Evolutionary conservation across 2,113 vertebrate species (phyloP), one percentile per base, ranked within the genome.

Genomic region (Turnix velox): DNA sequence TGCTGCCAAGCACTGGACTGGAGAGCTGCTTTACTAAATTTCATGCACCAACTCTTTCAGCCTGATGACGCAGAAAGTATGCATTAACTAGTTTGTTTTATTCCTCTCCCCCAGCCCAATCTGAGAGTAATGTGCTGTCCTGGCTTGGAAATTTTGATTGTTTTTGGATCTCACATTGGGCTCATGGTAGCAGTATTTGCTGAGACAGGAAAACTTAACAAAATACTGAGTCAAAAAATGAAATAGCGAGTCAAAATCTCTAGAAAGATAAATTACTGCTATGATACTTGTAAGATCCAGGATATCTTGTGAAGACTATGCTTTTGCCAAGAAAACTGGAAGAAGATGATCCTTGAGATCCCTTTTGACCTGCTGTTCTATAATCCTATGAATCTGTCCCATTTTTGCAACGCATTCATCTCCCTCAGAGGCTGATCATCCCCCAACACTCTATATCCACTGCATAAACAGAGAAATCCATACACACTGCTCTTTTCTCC

Each of bases 1-100:
- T 93, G 87, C 73, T 65, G 75, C 92, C 88, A 91, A 91, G 92
- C 95, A 89, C 39, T 96, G 96, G 95, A 95, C 94, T 83, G 39
- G 82, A 96, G 73, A 92, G 84, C 43, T 67, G 84, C 69, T 66
- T 95, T 92, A 91, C 45, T 62, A 65, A 68, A 92, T 93, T 94
- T 95, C 75, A 92, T 69, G 90, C 74, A 83, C 49, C 88, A 94
- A 35, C 78, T 94, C 85, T 54, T 84, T 84, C 66, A 87, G 3
- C n/a, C 51, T 84, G 59, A 87, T 25, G 69, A 71, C 43, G 66
- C 49, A 83, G 84, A 81, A 76, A 87, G 31, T 81, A 79, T 92
- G 65, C 24, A 95, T 95, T 95, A 95, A 92, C 84, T 15, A 90
- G 48, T 48, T 59, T 81, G 61, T 33, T 28, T 87, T 59, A 42